These are phyloP conservation scores for Spea hammondii DNA, from an alignment of 2,797 vertebrate genomes.

Conservation along the genomic window DNA sequence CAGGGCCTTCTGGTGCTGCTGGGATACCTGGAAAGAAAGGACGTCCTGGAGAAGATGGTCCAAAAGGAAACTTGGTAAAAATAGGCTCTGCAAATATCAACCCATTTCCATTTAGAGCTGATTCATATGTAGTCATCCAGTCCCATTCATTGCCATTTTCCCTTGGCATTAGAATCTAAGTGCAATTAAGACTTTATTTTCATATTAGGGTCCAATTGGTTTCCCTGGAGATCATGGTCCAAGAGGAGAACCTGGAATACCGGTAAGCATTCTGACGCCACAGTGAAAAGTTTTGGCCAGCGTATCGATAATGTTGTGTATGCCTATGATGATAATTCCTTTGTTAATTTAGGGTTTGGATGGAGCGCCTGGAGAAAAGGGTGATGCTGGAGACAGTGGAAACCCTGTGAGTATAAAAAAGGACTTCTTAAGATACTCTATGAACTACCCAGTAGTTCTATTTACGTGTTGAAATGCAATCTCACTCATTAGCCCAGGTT, in stretches of 20 bases:
- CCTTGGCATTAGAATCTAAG: not conserved
- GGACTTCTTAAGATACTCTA: not conserved
- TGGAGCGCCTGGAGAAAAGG: slow-evolving; percentile 78
- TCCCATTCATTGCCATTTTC: too few relatives aligned
- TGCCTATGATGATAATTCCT: not conserved
- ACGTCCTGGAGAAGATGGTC: slow-evolving; percentile 83
- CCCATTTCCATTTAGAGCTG: not conserved
- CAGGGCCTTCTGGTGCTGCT: slow-evolving; percentile 76
- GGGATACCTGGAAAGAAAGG: slow-evolving; percentile 86
- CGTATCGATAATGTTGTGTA: not conserved
- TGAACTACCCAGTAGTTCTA: too few relatives aligned
- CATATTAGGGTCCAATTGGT: slow-evolving; percentile 79
- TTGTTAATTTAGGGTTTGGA: slow-evolving; percentile 74
- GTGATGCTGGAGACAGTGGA: slow-evolving; percentile 81
- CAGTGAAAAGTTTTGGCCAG: not conserved
- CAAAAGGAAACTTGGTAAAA: slow-evolving; percentile 84
- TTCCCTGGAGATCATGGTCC: slow-evolving; percentile 85
- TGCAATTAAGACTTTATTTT: slow-evolving; percentile 7
- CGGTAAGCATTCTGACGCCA: slow-evolving; percentile 66
- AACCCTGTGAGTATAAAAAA: slow-evolving; percentile 63
- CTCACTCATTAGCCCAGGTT: too few relatives aligned
- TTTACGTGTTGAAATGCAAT: too few relatives aligned
- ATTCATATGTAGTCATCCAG: not conserved
- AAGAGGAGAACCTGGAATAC: slow-evolving; percentile 78
- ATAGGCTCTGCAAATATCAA: too few relatives aligned